Evolutionary conservation across 2,113 vertebrate species (phyloP).

Genomic region (Antechinus flavipes): DNA sequence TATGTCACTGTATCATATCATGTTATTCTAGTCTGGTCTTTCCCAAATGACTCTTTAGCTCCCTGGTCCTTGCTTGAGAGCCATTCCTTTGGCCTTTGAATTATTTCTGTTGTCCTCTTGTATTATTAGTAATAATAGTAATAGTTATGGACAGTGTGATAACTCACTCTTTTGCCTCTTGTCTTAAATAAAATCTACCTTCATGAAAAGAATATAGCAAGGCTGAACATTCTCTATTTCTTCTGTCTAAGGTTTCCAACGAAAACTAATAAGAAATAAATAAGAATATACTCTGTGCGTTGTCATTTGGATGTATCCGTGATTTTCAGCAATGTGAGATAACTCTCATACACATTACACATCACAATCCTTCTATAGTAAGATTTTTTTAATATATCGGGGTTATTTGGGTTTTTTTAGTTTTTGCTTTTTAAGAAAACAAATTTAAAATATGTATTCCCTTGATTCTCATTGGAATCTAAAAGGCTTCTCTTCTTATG

Average conservation of each 20-base stretch:
- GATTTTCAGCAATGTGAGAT: background rate
- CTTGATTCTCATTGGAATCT: background rate
- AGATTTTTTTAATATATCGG: background rate
- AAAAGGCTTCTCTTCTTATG: background rate
- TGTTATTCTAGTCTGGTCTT: slow-evolving; percentile 8
- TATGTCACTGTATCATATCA: background rate
- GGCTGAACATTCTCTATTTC: background rate
- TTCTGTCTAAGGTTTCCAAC: slow-evolving; percentile 12
- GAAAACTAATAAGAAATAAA: background rate
- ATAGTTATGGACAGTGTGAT: background rate
- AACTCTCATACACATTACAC: background rate
- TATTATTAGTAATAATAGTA: slow-evolving; percentile 12
- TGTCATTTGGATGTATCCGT: background rate
- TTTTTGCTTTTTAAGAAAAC: background rate
- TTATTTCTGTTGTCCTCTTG: background rate
- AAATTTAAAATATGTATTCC: background rate
- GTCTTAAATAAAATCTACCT: slow-evolving; percentile 31
- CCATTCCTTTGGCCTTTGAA: background rate
- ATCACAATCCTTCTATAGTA: background rate
- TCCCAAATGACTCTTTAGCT: slow-evolving; percentile 9
- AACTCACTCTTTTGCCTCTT: slow-evolving; percentile 39
- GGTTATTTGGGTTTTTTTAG: background rate
- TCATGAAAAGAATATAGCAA: slow-evolving; percentile 34
- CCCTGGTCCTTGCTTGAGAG: background rate
- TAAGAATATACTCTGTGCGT: slow-evolving; percentile 13